phyloP scores from a whole-genome alignment of 2,888 invertebrate genomes.

The Nymphalis c-album region DNA sequence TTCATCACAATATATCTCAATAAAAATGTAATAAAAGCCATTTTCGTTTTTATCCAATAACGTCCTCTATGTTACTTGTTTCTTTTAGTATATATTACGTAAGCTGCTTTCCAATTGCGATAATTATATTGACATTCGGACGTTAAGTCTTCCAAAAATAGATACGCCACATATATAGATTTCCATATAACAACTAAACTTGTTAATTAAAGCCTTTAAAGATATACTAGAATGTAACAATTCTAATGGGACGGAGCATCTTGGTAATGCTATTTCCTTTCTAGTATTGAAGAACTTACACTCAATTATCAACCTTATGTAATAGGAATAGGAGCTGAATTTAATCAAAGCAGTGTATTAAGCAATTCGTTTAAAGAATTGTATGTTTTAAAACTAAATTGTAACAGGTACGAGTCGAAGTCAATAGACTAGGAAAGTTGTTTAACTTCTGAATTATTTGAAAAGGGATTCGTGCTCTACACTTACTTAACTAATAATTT shows the following conservation, averaged over 20 bases:
- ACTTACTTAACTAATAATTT: too few species aligned
- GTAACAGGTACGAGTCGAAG: neutral
- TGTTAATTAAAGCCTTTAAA: slow-evolving; percentile 7
- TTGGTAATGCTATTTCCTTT: neutral
- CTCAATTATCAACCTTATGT: neutral
- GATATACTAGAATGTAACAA: slow-evolving; percentile 2
- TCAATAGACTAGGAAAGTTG: neutral
- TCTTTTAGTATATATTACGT: neutral
- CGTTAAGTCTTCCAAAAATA: slow-evolving; percentile 1
- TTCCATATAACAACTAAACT: neutral
- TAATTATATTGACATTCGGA: neutral
- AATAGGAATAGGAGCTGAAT: neutral
- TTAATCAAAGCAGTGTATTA: neutral
- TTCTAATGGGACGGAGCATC: neutral
- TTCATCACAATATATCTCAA: too few species aligned
- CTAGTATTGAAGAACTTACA: neutral
- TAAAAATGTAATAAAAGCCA: neutral
- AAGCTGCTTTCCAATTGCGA: neutral
- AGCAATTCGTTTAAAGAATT: neutral
- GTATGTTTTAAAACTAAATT: neutral
- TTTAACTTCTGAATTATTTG: too few species aligned
- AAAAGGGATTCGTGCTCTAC: too few species aligned
- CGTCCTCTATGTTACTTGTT: neutral
- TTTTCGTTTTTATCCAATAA: neutral
- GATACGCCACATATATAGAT: neutral